Conservation (phyloP, 1,140 invertebrate genomes). For the Cyclina sinensis region DNA sequence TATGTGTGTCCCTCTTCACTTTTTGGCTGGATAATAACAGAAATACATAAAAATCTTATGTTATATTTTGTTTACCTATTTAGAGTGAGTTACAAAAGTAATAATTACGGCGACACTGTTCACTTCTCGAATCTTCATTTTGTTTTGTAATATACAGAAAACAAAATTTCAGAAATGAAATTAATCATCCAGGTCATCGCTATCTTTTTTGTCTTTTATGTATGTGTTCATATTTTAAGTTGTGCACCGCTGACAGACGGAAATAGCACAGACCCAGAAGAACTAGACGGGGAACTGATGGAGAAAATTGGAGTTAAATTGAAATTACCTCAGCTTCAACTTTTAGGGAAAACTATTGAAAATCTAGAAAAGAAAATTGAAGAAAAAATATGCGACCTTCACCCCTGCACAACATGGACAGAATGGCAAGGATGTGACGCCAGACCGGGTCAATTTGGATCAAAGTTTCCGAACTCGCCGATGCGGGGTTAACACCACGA, state of each 20-base stretch:
- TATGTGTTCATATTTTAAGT: no score
- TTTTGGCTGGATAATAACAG: no score
- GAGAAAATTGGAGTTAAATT: background rate
- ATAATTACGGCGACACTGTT: no score
- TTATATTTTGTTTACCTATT: no score
- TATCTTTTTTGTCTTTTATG: no score
- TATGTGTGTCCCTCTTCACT: no score
- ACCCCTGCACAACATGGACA: background rate
- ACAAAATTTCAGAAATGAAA: no score
- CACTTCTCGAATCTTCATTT: no score
- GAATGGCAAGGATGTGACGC: background rate
- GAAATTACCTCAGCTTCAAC: background rate
- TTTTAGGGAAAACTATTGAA: background rate
- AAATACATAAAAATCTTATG: no score
- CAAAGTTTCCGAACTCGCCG: background rate
- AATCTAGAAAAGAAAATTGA: background rate
- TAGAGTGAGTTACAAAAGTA: no score
- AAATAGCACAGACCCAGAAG: background rate
- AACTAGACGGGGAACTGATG: background rate
- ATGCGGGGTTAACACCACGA: background rate
- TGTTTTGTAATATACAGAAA: no score
- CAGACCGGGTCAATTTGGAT: background rate
- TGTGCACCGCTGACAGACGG: background rate
- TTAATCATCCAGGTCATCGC: no score
- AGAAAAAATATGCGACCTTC: constrained; percentile 2